Conservation (phyloP, 2,888 invertebrate species). For the Melipona beecheii region DNA sequence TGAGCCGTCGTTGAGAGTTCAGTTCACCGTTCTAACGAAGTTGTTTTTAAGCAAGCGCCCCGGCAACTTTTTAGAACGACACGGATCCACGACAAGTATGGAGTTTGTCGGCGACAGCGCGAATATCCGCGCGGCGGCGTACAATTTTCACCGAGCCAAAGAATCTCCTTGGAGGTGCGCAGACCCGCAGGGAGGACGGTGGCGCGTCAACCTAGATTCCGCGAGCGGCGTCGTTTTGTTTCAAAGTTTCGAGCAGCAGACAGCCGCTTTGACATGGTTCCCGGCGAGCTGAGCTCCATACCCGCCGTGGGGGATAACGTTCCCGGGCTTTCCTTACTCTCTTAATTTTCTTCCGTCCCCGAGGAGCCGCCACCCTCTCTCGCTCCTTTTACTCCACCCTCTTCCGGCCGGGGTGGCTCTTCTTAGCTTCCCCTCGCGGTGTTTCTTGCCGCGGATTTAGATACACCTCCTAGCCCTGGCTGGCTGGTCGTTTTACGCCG, state of each 20-base stretch:
- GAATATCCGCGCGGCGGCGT: slow-evolving; percentile 29
- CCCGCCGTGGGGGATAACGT: slow-evolving; percentile 46
- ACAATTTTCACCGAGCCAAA: slow-evolving; percentile 47
- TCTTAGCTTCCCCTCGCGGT: slow-evolving; percentile 24
- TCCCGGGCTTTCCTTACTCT: slow-evolving; percentile 60
- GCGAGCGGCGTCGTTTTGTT: slow-evolving; percentile 60
- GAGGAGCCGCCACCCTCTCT: slow-evolving; percentile 26
- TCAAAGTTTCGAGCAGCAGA: slow-evolving; percentile 61
- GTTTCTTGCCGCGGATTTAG: slow-evolving; percentile 62
- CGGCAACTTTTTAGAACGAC: slow-evolving; percentile 38
- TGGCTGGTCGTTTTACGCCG: slow-evolving; percentile 57
- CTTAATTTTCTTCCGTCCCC: slow-evolving; percentile 64
- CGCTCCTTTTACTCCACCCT: not conserved
- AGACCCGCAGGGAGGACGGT: slow-evolving; percentile 51
- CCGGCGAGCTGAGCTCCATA: slow-evolving; percentile 49
- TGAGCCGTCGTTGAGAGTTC: not conserved
- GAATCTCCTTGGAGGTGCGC: slow-evolving; percentile 39
- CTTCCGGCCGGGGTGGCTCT: slow-evolving; percentile 27
- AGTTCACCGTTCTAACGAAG: slow-evolving; percentile 27
- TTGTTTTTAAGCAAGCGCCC: slow-evolving; percentile 23
- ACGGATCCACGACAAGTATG: slow-evolving; percentile 19
- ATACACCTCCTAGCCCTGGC: slow-evolving; percentile 26
- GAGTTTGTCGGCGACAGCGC: slow-evolving; percentile 39
- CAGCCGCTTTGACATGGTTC: slow-evolving; percentile 61
- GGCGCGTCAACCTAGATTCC: slow-evolving; percentile 60